Conservation (phyloP, 2,888 invertebrate genomes). For the Cephus sareptanus region DNA sequence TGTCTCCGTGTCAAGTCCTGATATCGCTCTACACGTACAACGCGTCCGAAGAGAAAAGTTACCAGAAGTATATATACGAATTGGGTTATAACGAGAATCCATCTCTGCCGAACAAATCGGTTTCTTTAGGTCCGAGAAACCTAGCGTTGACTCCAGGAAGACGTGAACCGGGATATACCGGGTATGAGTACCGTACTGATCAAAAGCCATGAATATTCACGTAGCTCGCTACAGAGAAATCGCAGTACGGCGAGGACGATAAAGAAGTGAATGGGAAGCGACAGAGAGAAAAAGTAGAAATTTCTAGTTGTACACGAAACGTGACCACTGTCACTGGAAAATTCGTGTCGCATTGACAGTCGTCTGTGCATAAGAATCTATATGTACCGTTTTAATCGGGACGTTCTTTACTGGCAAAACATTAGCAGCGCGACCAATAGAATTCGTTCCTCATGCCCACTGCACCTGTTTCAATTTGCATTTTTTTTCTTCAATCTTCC, state of each 20-base stretch:
- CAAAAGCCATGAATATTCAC: not conserved
- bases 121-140: not conserved
- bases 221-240: not conserved
- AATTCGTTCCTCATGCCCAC: conserved; percentile 1
- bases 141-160: not conserved
- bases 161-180: not conserved
- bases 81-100: not conserved
- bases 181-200: not conserved
- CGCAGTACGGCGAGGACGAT: not conserved
- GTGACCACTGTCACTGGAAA: conserved; percentile 3
- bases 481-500: conserved; percentile 7
- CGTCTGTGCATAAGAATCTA: not conserved
- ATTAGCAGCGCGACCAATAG: not conserved
- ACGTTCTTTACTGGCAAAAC: not conserved
- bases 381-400: not conserved
- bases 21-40: not conserved
- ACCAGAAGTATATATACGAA: not conserved
- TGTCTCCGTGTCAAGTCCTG: conserved; percentile 16
- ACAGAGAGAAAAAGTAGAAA: not conserved
- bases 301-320: not conserved
- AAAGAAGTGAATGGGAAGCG: not conserved
- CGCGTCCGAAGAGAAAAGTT: not conserved
- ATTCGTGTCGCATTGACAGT: not conserved
- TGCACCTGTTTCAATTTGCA: conserved; percentile 21
- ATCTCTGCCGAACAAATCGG: not conserved